Conservation (phyloP, 1,140 invertebrate genomes). For the Paracyclopina nana region DNA sequence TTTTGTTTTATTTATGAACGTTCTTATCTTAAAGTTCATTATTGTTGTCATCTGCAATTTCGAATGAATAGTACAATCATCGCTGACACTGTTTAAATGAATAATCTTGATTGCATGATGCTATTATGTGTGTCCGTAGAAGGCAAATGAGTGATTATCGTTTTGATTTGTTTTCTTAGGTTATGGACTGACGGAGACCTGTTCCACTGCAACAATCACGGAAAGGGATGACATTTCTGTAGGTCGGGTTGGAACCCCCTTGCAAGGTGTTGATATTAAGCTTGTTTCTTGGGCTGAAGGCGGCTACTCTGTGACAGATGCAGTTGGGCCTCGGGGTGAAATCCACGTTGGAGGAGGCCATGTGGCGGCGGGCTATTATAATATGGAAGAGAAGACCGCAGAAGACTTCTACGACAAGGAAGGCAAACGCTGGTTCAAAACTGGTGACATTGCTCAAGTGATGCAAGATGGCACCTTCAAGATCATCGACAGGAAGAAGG, state of each 20-base stretch:
- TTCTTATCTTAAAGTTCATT: too few relatives aligned
- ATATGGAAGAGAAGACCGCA: conserved; percentile 61
- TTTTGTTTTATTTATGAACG: too few relatives aligned
- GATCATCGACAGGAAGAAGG: conserved; percentile 71
- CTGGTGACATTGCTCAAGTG: conserved; percentile 89
- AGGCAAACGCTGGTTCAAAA: conserved; percentile 71
- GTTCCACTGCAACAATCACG: conserved; percentile 73
- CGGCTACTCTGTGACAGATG: conserved; percentile 67
- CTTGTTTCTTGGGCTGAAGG: conserved; percentile 91
- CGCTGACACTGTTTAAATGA: too few relatives aligned
- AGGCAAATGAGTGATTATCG: conserved; percentile 35
- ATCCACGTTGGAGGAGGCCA: conserved; percentile 70
- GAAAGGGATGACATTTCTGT: conserved; percentile 52
- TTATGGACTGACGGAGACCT: conserved; percentile 92
- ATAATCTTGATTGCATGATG: background rate
- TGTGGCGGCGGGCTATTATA: conserved; percentile 84
- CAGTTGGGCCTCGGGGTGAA: conserved; percentile 75
- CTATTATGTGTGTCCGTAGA: background rate
- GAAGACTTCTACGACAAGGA: conserved; percentile 72
- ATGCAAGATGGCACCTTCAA: conserved; percentile 41
- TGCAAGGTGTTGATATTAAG: conserved; percentile 61
- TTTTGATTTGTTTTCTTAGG: too few relatives aligned
- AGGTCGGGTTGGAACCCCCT: conserved; percentile 73
- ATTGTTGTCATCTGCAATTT: too few relatives aligned
- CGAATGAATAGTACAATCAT: too few relatives aligned